These are phyloP conservation scores for Neodiprion virginianus DNA, from an alignment of 1,140 invertebrate species.

Conservation along the genomic window DNA sequence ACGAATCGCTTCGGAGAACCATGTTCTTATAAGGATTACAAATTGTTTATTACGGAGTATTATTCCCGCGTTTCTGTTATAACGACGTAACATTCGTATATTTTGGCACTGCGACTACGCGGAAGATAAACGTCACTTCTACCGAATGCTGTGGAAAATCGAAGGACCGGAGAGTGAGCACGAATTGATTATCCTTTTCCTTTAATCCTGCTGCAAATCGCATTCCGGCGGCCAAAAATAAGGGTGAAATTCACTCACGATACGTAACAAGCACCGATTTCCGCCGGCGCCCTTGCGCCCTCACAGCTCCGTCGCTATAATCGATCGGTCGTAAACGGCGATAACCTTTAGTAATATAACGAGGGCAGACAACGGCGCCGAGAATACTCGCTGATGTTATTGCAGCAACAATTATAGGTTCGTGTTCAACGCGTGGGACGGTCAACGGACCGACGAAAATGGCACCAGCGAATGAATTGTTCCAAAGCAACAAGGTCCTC, in stretches of 20 bases:
- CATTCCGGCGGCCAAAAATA: background rate
- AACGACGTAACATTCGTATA: too few relatives aligned
- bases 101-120: too few relatives aligned
- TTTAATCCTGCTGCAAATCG: background rate
- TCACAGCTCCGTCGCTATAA: background rate
- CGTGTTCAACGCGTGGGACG: background rate
- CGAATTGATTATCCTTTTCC: background rate
- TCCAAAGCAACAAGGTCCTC: background rate
- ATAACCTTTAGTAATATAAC: background rate
- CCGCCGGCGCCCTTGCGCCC: background rate
- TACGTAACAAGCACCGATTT: background rate
- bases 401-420: background rate
- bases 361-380: background rate
- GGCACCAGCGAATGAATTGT: conserved; percentile 2
- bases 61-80: too few relatives aligned
- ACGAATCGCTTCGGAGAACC: too few relatives aligned
- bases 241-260: background rate
- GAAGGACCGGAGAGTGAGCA: background rate
- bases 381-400: background rate
- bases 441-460: background rate
- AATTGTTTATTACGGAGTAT: too few relatives aligned
- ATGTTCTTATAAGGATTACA: too few relatives aligned
- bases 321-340: background rate
- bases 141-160: background rate
- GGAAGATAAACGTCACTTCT: too few relatives aligned